Evolutionary conservation across 23 tunicate genomes (phyloP).

Genomic region (Styela plicata): DNA sequence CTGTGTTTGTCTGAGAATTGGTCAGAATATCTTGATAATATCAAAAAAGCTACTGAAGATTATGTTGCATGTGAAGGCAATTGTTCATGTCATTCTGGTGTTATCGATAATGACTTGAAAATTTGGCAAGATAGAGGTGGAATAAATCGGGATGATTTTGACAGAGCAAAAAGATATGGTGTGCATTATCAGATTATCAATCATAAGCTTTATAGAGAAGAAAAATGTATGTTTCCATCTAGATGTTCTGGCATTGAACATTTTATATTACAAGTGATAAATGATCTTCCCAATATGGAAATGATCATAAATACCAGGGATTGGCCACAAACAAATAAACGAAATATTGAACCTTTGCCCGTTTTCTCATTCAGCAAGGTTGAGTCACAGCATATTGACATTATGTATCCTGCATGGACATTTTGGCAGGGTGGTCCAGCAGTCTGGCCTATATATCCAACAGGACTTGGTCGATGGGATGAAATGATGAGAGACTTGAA

Average conservation of each 20-base stretch:
- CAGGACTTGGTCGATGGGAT: slow-evolving; percentile 92
- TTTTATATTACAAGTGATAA: slow-evolving; percentile 64
- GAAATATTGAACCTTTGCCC: slow-evolving; percentile 41
- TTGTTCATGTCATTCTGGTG: slow-evolving; percentile 68
- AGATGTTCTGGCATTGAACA: slow-evolving; percentile 93
- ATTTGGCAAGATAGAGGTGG: slow-evolving; percentile 63
- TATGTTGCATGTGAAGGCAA: slow-evolving; percentile 76
- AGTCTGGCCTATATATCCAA: slow-evolving; percentile 79
- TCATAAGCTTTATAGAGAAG: slow-evolving; percentile 67
- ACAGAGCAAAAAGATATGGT: slow-evolving; percentile 30
- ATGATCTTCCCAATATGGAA: slow-evolving; percentile 89
- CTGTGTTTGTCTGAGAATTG: slow-evolving; percentile 24
- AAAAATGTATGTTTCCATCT: slow-evolving; percentile 65
- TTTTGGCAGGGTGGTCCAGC: slow-evolving; percentile 98
- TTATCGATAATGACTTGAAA: slow-evolving; percentile 53
- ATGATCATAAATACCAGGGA: slow-evolving; percentile 75
- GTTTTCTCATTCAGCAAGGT: slow-evolving; percentile 89
- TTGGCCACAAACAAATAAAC: slow-evolving; percentile 72
- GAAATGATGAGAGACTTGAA: slow-evolving; percentile 53
- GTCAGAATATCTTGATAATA: slow-evolving; percentile 47
- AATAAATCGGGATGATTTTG: slow-evolving; percentile 61
- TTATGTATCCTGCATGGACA: slow-evolving; percentile 98
- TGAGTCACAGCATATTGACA: slow-evolving; percentile 56
- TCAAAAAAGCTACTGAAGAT: slow-evolving; percentile 40
- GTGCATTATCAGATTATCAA: slow-evolving; percentile 79